A percentile compares a stretch with the other conserved stretches of the same genome.
These are phyloP conservation scores for Entomobrya multifasciata DNA, from an alignment of 2,888 invertebrate genomes.

Conservation along the genomic window DNA sequence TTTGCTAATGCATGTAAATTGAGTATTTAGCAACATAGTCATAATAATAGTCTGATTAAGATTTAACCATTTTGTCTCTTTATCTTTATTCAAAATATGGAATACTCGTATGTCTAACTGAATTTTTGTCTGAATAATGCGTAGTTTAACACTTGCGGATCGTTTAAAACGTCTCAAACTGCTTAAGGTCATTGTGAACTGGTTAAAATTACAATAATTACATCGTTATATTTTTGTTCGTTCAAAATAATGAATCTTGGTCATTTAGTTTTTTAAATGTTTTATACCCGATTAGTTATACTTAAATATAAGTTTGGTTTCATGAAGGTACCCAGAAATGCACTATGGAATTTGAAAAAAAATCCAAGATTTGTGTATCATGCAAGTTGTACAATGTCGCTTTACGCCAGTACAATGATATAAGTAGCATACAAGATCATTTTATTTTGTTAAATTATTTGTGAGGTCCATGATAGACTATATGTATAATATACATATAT, in stretches of 20 bases:
- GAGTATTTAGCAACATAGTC: conserved; percentile 18
- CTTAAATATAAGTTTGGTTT: too few species aligned
- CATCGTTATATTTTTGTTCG: background rate
- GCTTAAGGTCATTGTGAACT: background rate
- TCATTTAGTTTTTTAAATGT: background rate
- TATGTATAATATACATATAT: too few species aligned
- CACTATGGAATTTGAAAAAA: too few species aligned
- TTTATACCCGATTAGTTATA: background rate
- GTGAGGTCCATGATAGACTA: too few species aligned
- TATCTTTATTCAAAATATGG: background rate
- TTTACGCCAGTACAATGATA: too few species aligned
- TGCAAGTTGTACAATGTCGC: too few species aligned
- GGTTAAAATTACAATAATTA: background rate
- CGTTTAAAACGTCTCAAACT: background rate
- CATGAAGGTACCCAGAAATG: too few species aligned
- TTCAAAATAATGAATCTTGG: background rate
- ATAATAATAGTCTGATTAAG: background rate
- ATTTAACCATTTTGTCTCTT: background rate
- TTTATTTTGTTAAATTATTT: too few species aligned
- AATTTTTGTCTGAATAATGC: background rate
- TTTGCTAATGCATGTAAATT: conserved; percentile 41
- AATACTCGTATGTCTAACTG: background rate
- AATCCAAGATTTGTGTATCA: too few species aligned
- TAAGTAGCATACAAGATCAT: too few species aligned
- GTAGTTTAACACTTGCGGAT: background rate